Percentiles rank a stretch among this genome's conserved stretches.
Evolutionary conservation across 2,888 invertebrate genomes (phyloP).

Genomic region (Epinotia brunnichana): DNA sequence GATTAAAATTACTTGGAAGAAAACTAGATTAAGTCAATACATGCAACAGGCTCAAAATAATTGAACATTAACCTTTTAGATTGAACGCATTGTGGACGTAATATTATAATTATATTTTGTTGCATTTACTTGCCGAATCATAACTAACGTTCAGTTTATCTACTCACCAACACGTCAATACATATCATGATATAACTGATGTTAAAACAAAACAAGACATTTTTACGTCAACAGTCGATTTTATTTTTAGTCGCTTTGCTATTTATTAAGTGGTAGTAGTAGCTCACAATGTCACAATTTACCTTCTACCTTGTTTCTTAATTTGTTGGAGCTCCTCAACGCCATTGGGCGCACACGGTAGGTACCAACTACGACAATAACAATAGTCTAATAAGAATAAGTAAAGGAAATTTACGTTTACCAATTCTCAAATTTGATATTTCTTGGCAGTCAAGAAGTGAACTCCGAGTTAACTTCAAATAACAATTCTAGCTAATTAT

Average conservation of each 20-base stretch:
- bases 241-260: no score
- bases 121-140: neutral
- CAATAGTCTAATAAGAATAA: no score
- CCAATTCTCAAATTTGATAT: no score
- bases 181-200: neutral
- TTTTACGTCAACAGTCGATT: no score
- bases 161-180: neutral
- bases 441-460: no score
- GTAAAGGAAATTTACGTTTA: no score
- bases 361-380: no score
- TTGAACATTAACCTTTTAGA: neutral
- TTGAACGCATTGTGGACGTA: neutral
- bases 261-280: no score
- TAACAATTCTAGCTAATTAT: no score
- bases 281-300: no score
- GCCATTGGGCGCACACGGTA: conserved; percentile 46
- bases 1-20: neutral
- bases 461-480: no score
- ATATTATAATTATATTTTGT: neutral
- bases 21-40: neutral
- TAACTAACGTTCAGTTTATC: neutral
- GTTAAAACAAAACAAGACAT: no score
- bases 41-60: neutral
- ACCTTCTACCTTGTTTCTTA: neutral
- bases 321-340: conserved; percentile 13